Conservation (phyloP, 2,888 invertebrate species). For the Antitype chi region DNA sequence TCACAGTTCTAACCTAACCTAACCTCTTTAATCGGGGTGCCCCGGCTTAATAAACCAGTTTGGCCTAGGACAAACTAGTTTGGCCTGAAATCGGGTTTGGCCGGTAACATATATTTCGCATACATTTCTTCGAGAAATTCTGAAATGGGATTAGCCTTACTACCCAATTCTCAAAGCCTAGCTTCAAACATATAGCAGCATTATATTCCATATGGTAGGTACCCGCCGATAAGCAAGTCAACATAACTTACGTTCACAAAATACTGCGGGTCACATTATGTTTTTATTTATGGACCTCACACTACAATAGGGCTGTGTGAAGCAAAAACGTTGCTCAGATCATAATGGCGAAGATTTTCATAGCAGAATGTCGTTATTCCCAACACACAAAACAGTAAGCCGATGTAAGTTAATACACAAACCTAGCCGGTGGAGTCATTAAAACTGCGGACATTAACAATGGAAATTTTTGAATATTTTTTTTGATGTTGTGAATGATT, state of each 20-base stretch:
- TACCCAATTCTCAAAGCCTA: too few species aligned
- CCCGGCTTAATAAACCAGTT: too few species aligned
- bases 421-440: slow-evolving; percentile 39
- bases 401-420: slow-evolving; percentile 48
- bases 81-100: too few species aligned
- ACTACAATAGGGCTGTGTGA: slow-evolving; percentile 28
- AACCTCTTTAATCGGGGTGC: too few species aligned
- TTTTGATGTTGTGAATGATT: too few species aligned
- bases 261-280: neutral
- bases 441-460: slow-evolving; percentile 39
- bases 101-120: too few species aligned
- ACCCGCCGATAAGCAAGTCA: slow-evolving; percentile 10
- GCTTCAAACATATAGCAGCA: neutral
- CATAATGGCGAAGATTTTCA: slow-evolving; percentile 47
- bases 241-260: slow-evolving; percentile 23
- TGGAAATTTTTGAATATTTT: too few species aligned
- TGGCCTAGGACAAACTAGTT: too few species aligned
- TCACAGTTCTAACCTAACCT: too few species aligned
- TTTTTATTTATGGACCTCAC: slow-evolving; percentile 34
- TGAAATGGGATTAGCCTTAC: neutral
- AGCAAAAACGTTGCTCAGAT: slow-evolving; percentile 25
- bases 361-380: slow-evolving; percentile 39
- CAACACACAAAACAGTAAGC: slow-evolving; percentile 35
- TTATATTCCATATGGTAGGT: neutral
- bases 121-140: too few species aligned